Conservation (phyloP, 2,888 invertebrate species). For the Pyrocoelia pectoralis region DNA sequence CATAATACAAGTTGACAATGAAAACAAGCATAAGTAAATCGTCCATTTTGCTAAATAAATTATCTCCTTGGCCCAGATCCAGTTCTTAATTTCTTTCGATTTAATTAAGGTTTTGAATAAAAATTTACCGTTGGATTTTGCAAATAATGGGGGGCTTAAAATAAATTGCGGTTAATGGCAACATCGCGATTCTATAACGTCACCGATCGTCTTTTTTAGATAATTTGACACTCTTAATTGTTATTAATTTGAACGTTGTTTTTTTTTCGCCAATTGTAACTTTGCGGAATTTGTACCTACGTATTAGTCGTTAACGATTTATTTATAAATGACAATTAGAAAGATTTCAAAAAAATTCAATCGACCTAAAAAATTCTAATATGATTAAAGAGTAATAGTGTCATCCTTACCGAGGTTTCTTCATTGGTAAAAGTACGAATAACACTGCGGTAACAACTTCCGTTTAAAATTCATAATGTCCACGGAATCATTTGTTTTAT, state of each 20-base stretch:
- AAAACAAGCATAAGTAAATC: conserved; percentile 32
- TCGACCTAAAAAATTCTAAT: conserved; percentile 13
- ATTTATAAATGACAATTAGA: neutral
- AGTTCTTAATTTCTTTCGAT: neutral
- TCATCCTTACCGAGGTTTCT: conserved; percentile 49
- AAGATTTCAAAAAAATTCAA: neutral
- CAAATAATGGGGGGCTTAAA: neutral
- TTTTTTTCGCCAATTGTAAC: neutral
- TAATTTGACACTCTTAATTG: conserved; percentile 7
- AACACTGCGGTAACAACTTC: conserved; percentile 35
- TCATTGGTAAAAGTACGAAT: conserved; percentile 40
- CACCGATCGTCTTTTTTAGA: conserved; percentile 37
- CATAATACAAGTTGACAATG: conserved; percentile 42
- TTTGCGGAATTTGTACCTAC: too few species aligned
- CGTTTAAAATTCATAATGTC: conserved; percentile 35
- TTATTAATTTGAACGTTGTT: too few species aligned
- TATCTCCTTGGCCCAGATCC: conserved; percentile 42
- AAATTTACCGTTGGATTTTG: conserved; percentile 16
- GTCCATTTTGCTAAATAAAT: conserved; percentile 26
- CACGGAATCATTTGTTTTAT: conserved; percentile 21
- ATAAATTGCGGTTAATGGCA: conserved; percentile 34
- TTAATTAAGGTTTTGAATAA: neutral
- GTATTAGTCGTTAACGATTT: too few species aligned
- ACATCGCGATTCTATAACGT: conserved; percentile 43
- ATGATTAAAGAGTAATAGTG: conserved; percentile 33